A percentile compares a stretch with the other conserved stretches of the same genome.
phyloP scores from a whole-genome alignment of 2,113 vertebrate species.

The Connochaetes taurinus region DNA sequence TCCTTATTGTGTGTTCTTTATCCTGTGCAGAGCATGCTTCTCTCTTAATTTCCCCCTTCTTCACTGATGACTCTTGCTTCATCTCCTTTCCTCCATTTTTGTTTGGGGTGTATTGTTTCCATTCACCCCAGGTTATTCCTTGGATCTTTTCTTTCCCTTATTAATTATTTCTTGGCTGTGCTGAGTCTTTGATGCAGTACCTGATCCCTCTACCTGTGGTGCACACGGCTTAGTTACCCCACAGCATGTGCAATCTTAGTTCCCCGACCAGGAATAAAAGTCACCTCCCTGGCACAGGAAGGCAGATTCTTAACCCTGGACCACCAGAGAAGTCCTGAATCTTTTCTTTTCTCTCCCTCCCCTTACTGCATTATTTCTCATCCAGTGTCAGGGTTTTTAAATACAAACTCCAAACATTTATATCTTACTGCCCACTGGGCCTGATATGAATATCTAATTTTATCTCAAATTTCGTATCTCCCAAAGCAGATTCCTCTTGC shows the following conservation, averaged over 20 bases:
- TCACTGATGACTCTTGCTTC: background rate
- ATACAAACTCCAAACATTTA: background rate
- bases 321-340: background rate
- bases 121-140: background rate
- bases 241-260: background rate
- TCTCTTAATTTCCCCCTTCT: background rate
- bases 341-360: background rate
- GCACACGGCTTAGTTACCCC: background rate
- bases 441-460: background rate
- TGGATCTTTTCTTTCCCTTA: background rate
- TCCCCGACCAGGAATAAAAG: background rate
- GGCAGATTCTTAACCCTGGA: background rate
- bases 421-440: background rate
- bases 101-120: background rate
- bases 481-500: background rate
- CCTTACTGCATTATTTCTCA: background rate
- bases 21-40: background rate
- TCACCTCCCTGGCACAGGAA: background rate
- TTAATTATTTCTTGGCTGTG: background rate
- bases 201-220: background rate
- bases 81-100: background rate
- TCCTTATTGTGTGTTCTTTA: accelerated
- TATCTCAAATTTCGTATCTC: background rate
- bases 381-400: background rate
- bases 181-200: background rate